A percentile compares a stretch with the other conserved stretches of the same genome.
phyloP scores from a whole-genome alignment of 1,140 invertebrate species.

The Drosophila asahinai region DNA sequence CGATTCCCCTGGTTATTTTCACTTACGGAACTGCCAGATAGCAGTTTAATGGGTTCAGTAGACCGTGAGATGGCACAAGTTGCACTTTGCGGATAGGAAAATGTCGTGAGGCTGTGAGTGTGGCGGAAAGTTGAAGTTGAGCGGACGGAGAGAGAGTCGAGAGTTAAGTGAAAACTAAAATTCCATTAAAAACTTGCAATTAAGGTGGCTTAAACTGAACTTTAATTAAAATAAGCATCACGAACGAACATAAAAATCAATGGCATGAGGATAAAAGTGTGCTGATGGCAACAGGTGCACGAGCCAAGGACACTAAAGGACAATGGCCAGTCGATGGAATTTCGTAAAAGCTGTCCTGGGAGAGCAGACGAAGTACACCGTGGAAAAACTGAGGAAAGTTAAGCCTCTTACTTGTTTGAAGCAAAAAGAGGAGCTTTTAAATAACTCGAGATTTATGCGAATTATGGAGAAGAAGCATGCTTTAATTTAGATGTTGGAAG shows the following conservation, averaged over 20 bases:
- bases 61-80: constrained; percentile 33
- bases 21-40: constrained; percentile 28
- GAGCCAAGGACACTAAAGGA: constrained; percentile 41
- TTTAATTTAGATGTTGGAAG: too few species aligned
- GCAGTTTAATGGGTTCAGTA: constrained; percentile 15
- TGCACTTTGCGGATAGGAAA: constrained; percentile 33
- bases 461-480: too few species aligned
- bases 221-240: constrained; percentile 53
- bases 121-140: neutral
- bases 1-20: constrained; percentile 5
- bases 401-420: too few species aligned
- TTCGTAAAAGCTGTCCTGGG: constrained; percentile 12
- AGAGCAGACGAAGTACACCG: neutral
- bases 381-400: neutral
- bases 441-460: too few species aligned
- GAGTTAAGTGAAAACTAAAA: constrained; percentile 45
- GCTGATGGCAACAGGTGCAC: constrained; percentile 59
- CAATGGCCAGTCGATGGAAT: constrained; percentile 36
- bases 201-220: constrained; percentile 29
- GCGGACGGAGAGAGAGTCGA: constrained; percentile 39
- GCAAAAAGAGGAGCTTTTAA: too few species aligned
- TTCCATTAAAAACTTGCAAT: constrained; percentile 38
- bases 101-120: constrained; percentile 27
- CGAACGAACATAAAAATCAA: constrained; percentile 59
- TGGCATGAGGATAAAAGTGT: constrained; percentile 2